These are phyloP conservation scores for Sorex maritimensis DNA, from an alignment of 2,797 vertebrate genomes.

Conservation along the genomic window DNA sequence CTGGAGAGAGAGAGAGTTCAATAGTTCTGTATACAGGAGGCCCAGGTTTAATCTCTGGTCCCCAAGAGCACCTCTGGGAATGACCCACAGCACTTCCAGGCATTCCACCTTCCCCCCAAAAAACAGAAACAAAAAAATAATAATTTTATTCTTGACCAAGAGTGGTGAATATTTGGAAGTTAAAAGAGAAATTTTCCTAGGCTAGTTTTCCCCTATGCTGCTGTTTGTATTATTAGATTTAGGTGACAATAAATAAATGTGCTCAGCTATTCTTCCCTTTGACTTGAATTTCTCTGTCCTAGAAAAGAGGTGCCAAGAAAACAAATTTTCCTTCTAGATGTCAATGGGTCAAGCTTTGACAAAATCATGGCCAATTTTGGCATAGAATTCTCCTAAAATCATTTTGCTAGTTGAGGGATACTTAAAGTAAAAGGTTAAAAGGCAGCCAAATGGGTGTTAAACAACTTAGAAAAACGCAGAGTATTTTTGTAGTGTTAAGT, in stretches of 20 bases:
- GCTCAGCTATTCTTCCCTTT: not conserved
- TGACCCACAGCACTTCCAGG: no score
- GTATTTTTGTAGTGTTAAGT: not conserved
- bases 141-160: not conserved
- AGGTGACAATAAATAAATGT: conserved; percentile 15
- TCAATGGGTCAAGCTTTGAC: not conserved
- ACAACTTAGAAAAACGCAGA: not conserved
- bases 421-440: not conserved
- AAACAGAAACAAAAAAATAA: no score
- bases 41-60: no score
- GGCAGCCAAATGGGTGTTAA: not conserved
- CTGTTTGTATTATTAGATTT: conserved; percentile 29
- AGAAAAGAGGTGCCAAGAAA: not conserved
- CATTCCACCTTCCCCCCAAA: no score
- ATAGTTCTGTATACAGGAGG: no score
- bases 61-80: no score
- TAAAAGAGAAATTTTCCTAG: not conserved
- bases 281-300: conserved; percentile 11
- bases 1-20: no score
- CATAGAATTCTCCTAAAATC: conserved; percentile 60
- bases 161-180: conserved; percentile 33
- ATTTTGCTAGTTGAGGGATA: not conserved
- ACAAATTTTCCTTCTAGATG: not conserved
- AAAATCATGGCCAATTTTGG: not conserved
- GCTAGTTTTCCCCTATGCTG: conserved; percentile 3